A percentile compares a stretch with the other conserved stretches of the same genome.
These are phyloP conservation scores for Podarcis raffonei DNA, from an alignment of 2,113 vertebrate genomes.

Conservation along the genomic window DNA sequence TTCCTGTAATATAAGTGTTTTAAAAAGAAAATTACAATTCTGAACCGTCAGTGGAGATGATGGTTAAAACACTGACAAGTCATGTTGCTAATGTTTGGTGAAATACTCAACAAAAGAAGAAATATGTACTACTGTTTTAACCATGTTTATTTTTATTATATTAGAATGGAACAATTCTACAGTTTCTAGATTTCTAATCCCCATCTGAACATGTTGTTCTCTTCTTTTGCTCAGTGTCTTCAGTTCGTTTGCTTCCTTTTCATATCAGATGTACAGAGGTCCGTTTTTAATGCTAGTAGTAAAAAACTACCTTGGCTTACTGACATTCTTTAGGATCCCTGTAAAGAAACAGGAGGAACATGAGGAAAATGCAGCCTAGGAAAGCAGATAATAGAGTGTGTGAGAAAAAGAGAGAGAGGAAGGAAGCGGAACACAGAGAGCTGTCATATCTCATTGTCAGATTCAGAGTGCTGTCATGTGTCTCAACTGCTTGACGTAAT, in stretches of 20 bases:
- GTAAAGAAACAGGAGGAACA: slow-evolving; percentile 47
- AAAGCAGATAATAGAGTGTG: slow-evolving; percentile 33
- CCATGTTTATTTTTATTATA: slow-evolving; percentile 16
- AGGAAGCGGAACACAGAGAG: neutral
- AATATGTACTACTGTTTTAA: neutral
- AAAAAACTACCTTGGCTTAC: slow-evolving; percentile 19
- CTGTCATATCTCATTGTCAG: neutral
- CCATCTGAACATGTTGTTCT: neutral
- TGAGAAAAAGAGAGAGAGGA: slow-evolving; percentile 17
- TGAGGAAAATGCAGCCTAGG: slow-evolving; percentile 32
- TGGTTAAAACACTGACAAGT: too few species aligned
- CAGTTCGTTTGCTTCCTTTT: slow-evolving; percentile 34
- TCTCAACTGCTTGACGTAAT: slow-evolving; percentile 18
- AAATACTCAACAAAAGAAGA: neutral
- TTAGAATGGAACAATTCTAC: slow-evolving; percentile 14
- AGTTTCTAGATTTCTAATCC: slow-evolving; percentile 13
- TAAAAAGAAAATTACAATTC: too few species aligned
- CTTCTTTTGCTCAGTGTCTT: slow-evolving; percentile 25
- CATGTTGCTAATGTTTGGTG: neutral
- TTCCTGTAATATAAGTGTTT: too few species aligned
- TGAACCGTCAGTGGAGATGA: too few species aligned
- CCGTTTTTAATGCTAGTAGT: slow-evolving; percentile 14
- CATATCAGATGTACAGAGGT: slow-evolving; percentile 18
- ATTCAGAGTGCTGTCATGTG: slow-evolving; percentile 11
- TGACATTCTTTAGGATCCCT: slow-evolving; percentile 38